A percentile compares a stretch with the other conserved stretches of the same genome.
phyloP scores from a whole-genome alignment of 2,797 vertebrate species.

The Gadopsis marmoratus region DNA sequence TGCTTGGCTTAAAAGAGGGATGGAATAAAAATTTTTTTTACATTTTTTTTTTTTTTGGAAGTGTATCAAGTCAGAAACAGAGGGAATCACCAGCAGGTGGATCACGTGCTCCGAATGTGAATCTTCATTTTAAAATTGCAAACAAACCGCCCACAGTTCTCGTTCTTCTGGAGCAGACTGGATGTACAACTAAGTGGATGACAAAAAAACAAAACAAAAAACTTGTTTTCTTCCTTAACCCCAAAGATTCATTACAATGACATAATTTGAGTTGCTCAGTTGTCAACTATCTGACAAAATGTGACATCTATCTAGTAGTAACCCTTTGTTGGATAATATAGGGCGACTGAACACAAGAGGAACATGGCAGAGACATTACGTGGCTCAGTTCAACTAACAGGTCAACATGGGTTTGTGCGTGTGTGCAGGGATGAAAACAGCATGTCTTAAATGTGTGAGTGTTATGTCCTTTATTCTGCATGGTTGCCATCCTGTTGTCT shows the following conservation, averaged over 20 bases:
- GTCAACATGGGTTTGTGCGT: conserved; percentile 19
- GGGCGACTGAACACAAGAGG: conserved; percentile 58
- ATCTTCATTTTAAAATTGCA: conserved; percentile 58
- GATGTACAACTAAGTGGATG: conserved; percentile 26
- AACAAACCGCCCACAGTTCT: conserved; percentile 24
- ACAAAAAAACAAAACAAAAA: not conserved
- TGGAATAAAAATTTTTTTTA: conserved; percentile 41
- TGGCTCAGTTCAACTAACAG: conserved; percentile 52
- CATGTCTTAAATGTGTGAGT: conserved; percentile 18
- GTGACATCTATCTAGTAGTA: conserved; percentile 48
- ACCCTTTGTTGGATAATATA: conserved; percentile 46
- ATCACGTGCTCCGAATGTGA: conserved; percentile 47
- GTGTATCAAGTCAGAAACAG: conserved; percentile 26
- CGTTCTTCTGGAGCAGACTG: conserved; percentile 19
- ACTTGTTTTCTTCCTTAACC: conserved; percentile 30
- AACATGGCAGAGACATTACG: conserved; percentile 48
- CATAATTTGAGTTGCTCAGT: conserved; percentile 20
- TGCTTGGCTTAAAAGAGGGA: conserved; percentile 26
- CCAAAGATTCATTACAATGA: conserved; percentile 36
- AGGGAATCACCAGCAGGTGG: conserved; percentile 53
- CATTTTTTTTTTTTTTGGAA: conserved; percentile 5
- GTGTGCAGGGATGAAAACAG: not conserved
- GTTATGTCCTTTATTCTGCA: conserved; percentile 37
- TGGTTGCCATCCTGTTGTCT: conserved; percentile 35
- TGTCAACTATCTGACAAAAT: conserved; percentile 40